These are phyloP conservation scores for Strigamia transsilvanica DNA, from an alignment of 2,888 invertebrate genomes.

Conservation along the genomic window DNA sequence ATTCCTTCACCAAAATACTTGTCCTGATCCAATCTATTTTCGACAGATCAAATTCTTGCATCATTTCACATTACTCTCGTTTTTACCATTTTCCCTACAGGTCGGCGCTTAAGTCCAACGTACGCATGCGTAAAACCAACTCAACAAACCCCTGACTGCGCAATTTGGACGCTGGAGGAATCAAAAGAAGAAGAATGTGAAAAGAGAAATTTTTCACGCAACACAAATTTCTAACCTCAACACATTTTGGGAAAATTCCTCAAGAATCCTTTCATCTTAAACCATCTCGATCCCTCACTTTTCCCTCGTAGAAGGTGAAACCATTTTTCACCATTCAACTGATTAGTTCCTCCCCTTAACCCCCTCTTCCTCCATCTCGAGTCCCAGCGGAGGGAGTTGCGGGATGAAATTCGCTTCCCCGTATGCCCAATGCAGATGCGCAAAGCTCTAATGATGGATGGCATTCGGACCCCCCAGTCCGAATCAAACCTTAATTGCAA, in stretches of 20 bases:
- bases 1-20: neutral
- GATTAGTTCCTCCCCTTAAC: constrained; percentile 50
- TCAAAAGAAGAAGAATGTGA: constrained; percentile 38
- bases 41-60: constrained; percentile 11
- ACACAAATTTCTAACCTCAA: constrained; percentile 49
- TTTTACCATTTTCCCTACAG: neutral
- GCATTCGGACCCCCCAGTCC: constrained; percentile 49
- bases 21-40: constrained; percentile 13
- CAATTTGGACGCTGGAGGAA: constrained; percentile 45
- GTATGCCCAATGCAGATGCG: constrained; percentile 50
- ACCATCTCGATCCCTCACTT: constrained; percentile 46
- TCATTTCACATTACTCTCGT: constrained; percentile 22
- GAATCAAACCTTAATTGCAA: constrained; percentile 58
- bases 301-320: constrained; percentile 1
- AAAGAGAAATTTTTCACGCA: constrained; percentile 40
- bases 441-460: constrained; percentile 51
- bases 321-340: constrained; percentile 52
- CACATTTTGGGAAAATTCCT: constrained; percentile 17
- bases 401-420: constrained; percentile 39
- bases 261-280: constrained; percentile 29
- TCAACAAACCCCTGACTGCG: constrained; percentile 24
- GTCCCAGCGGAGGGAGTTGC: constrained; percentile 46
- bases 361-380: constrained; percentile 52
- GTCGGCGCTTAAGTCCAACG: neutral
- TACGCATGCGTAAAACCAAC: constrained; percentile 10